phyloP scores from a whole-genome alignment of 1,140 invertebrate genomes.

The Mercenaria mercenaria region DNA sequence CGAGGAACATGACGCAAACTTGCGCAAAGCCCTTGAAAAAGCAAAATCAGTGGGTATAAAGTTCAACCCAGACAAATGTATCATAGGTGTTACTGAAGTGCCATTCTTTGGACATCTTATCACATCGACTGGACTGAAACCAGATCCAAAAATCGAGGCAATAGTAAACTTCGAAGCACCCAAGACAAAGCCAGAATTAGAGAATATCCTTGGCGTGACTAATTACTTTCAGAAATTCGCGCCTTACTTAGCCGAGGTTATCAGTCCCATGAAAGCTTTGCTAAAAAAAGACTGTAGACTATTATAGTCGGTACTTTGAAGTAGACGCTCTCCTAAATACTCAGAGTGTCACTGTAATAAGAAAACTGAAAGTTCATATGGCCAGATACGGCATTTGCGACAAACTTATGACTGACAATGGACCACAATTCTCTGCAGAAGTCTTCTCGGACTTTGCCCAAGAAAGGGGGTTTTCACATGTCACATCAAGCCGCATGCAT shows the following conservation, averaged over 20 bases:
- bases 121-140: constrained; percentile 77
- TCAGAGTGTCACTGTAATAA: constrained; percentile 62
- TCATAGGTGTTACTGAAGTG: constrained; percentile 27
- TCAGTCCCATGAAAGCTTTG: constrained; percentile 66
- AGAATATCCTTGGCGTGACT: constrained; percentile 83
- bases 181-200: constrained; percentile 79
- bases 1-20: constrained; percentile 43
- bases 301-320: constrained; percentile 69
- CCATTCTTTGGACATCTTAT: constrained; percentile 59
- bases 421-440: constrained; percentile 6
- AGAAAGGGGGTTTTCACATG: not conserved
- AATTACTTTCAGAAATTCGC: constrained; percentile 83
- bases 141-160: constrained; percentile 84
- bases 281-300: constrained; percentile 70
- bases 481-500: constrained; percentile 57
- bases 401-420: not conserved
- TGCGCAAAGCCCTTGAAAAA: not conserved
- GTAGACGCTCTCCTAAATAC: constrained; percentile 56
- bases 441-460: not conserved
- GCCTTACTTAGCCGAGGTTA: constrained; percentile 77
- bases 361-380: constrained; percentile 41
- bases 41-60: constrained; percentile 41
- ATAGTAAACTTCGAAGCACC: constrained; percentile 84
- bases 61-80: constrained; percentile 68
- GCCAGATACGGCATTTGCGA: constrained; percentile 16